Conservation (phyloP, 2,888 invertebrate species). For the Xestia sexstrigata region DNA sequence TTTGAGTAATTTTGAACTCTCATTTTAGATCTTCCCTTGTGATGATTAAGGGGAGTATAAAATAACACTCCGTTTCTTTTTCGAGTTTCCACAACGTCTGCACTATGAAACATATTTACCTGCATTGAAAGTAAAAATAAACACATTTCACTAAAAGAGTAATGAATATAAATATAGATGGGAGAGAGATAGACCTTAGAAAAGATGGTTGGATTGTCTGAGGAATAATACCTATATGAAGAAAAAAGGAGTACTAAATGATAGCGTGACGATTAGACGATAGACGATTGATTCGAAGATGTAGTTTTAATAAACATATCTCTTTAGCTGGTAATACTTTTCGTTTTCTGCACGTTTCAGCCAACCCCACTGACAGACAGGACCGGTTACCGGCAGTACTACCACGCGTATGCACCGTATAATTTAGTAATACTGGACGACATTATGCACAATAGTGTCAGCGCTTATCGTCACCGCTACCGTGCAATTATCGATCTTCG, state of each 20-base stretch:
- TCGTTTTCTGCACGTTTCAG: conserved; percentile 38
- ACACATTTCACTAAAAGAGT: too few species aligned
- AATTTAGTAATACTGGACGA: conserved; percentile 86
- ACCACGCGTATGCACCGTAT: conserved; percentile 73
- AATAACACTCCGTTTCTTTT: not conserved
- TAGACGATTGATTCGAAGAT: too few species aligned
- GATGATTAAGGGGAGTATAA: not conserved
- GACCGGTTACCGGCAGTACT: conserved; percentile 72
- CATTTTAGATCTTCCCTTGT: not conserved
- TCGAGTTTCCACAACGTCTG: not conserved
- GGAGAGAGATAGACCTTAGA: too few species aligned
- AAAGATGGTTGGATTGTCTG: too few species aligned
- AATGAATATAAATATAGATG: too few species aligned
- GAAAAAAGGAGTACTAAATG: too few species aligned
- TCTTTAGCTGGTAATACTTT: not conserved
- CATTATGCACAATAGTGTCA: conserved; percentile 88
- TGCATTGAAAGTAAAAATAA: too few species aligned
- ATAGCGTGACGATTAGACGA: too few species aligned
- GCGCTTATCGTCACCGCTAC: conserved; percentile 83
- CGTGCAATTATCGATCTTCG: conserved; percentile 84
- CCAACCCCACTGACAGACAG: conserved; percentile 49
- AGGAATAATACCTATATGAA: too few species aligned
- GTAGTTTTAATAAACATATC: too few species aligned
- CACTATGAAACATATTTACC: not conserved
- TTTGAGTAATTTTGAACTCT: not conserved